Percentiles rank a stretch among this genome's conserved stretches.
These are phyloP conservation scores for Brachionus plicatilis DNA, from an alignment of 1,140 invertebrate species.

Conservation along the genomic window DNA sequence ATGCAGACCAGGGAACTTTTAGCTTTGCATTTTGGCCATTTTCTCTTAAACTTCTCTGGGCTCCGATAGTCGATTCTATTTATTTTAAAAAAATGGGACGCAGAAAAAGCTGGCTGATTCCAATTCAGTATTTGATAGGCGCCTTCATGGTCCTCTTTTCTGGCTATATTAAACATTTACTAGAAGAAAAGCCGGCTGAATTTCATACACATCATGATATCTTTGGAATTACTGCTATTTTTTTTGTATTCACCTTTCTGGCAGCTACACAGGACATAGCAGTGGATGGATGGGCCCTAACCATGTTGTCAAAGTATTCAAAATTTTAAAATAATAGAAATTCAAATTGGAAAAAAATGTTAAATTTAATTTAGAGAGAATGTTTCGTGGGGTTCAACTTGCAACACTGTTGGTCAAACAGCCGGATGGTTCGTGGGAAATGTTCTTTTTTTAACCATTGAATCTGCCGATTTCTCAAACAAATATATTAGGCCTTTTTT, in stretches of 20 bases:
- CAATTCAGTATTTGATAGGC: slow-evolving; percentile 67
- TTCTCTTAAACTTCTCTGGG: slow-evolving; percentile 91
- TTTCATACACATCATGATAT: neutral
- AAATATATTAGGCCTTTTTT: slow-evolving; percentile 29
- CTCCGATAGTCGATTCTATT: slow-evolving; percentile 88
- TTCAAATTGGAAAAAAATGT: slow-evolving; percentile 18
- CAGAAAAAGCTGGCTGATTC: slow-evolving; percentile 93
- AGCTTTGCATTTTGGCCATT: slow-evolving; percentile 98
- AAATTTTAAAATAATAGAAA: neutral
- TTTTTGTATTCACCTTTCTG: slow-evolving; percentile 75
- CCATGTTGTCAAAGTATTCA: slow-evolving; percentile 70
- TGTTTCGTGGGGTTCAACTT: slow-evolving; percentile 95
- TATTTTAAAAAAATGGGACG: slow-evolving; percentile 77
- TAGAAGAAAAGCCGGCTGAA: neutral
- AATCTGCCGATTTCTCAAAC: slow-evolving; percentile 76
- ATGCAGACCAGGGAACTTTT: slow-evolving; percentile 75
- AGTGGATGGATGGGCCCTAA: slow-evolving; percentile 98
- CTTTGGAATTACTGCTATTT: slow-evolving; percentile 67
- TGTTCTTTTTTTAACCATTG: slow-evolving; percentile 89
- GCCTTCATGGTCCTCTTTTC: slow-evolving; percentile 58
- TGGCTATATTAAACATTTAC: slow-evolving; percentile 11
- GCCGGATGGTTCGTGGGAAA: slow-evolving; percentile 95
- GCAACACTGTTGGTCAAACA: slow-evolving; percentile 98
- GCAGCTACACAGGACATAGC: slow-evolving; percentile 99
- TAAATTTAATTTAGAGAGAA: slow-evolving; percentile 64